Conservation (phyloP, 2,113 vertebrate species). For the Corythornis cristatus region DNA sequence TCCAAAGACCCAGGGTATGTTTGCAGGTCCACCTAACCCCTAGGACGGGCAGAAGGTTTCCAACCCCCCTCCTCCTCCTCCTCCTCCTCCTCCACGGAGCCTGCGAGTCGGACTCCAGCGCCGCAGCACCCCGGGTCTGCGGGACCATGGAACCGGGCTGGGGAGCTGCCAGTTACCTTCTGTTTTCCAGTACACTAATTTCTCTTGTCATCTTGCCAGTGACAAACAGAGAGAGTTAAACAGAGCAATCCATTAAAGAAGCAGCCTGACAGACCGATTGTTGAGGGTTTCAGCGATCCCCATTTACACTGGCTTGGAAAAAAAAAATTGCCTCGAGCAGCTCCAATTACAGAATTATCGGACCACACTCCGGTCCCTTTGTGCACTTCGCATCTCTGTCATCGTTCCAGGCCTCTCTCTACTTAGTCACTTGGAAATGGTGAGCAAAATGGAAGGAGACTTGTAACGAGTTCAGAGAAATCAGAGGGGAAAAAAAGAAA, state of each 20-base stretch:
- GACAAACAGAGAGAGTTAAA: slow-evolving; percentile 66
- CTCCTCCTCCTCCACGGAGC: background rate
- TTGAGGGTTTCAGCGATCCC: slow-evolving; percentile 58
- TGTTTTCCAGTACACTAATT: slow-evolving; percentile 62
- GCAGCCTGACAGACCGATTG: slow-evolving; percentile 37
- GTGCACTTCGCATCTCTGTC: slow-evolving; percentile 57
- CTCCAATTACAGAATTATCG: slow-evolving; percentile 67
- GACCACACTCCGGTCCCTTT: slow-evolving; percentile 60
- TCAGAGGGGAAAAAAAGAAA: background rate
- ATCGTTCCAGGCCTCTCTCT: slow-evolving; percentile 55
- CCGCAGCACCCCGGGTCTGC: background rate
- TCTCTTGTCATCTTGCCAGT: slow-evolving; percentile 58
- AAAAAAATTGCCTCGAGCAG: slow-evolving; percentile 32
- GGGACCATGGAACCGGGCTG: background rate
- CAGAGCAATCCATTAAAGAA: slow-evolving; percentile 61
- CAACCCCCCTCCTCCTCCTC: background rate
- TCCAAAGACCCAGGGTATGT: background rate
- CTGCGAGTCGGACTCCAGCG: background rate
- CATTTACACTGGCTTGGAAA: slow-evolving; percentile 48
- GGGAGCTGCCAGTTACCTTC: slow-evolving; percentile 52
- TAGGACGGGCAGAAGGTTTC: background rate
- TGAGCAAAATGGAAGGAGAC: slow-evolving; percentile 68
- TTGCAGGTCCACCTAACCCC: background rate
- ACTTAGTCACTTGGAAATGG: slow-evolving; percentile 70
- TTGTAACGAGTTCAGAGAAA: slow-evolving; percentile 72